Evolutionary conservation across 2,113 vertebrate species (phyloP), one percentile per base, ranked within the genome.

Genomic region (Gymnobelideus leadbeateri): DNA sequence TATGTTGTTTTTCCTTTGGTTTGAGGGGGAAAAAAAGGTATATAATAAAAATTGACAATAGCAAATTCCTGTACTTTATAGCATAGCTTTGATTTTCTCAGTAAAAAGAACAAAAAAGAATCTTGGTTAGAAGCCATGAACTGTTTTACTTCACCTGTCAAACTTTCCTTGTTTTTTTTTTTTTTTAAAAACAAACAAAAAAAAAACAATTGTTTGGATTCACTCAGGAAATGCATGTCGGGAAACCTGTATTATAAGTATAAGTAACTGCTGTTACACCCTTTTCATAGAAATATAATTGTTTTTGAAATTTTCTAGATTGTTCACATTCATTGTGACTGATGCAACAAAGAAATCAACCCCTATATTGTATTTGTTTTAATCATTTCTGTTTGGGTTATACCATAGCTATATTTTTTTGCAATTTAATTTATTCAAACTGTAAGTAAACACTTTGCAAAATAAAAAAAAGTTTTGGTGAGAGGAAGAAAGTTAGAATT

Each of bases 401-500:
- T 99, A 98, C 98, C 98, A 98, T 98, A 99, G 98, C 98, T 98
- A 98, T 98, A 98, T 99, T 99, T 68, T 98, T 99, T 99, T 98
- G 98, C 98, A 98, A 98, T 99, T 98, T 99, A 99, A 99, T 99
- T 99, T 99, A 99, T 99, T 99, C 98, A 97, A 98, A 98, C 95
- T 97, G 92, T 97, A 98, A 99, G 98, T 98, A 98, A 99, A 99
- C 98, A 98, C 97, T 99, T 98, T 98, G 98, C 98, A 98, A 98
- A 98, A 98, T 95, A 97, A 97, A 95, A 93, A 57, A 10, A 31
- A 26, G 28, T 3, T 61, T 12, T 61, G 57, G 28, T 61, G 28
- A 61, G 11, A 61, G 28, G 28, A 37, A 3, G 25, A 28, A 11
- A 57, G 25, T 57, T 57, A 57, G 26, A 57, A 61, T 61, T 61